Evolutionary conservation across 2,888 invertebrate species (phyloP), one percentile per base, ranked within the genome.

Genomic region (Caenorhabditis panamensis): DNA sequence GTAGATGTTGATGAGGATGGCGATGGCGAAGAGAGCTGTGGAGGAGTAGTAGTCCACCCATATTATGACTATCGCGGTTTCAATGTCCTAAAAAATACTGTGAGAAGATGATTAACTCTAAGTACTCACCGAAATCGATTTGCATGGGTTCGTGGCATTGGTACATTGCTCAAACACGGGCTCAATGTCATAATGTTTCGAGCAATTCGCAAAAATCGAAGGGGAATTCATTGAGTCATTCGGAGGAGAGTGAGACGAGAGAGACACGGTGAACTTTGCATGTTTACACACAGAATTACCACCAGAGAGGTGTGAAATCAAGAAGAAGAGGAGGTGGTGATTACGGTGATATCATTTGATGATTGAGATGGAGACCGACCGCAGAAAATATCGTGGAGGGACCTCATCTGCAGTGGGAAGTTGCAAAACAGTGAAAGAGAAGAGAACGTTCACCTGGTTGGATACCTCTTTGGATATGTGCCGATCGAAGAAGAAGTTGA

Each of bases 201-300:
- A 63, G 28, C 63, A 63, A 20, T 64, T 72, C 22, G 72, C 31
- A 11, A 72, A 72, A 31, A 72, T 62, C n/a, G 71, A 71, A 16
- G 51, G 18, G 37, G 22, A 49, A 24, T 61, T 31, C 31, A 26
- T 31, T 64, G 59, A 71, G 53, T 69, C 69, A 69, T 69, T 67
- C 36, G 16, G 44, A 24, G 26, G 22, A 11, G 41, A 41, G 41
- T 41, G 41, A 6, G 41, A 13, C n/a, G 31, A 58, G 16, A 63
- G 22, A 53, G 41, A 69, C 47, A 20, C 2, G 18, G 47, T 47
- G 47, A 47, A 47, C 47, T 47, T 20, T 2, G 2, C 56, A 54
- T 53, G 53, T 53, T 22, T 53, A 24, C 36, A 16, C 31, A 49
- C 51, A 54, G 37, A 62, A 31, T n/a, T 31, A 20, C 22, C 20